Evolutionary conservation across 2,888 invertebrate species (phyloP).

Genomic region (Linnaemya vulpina): DNA sequence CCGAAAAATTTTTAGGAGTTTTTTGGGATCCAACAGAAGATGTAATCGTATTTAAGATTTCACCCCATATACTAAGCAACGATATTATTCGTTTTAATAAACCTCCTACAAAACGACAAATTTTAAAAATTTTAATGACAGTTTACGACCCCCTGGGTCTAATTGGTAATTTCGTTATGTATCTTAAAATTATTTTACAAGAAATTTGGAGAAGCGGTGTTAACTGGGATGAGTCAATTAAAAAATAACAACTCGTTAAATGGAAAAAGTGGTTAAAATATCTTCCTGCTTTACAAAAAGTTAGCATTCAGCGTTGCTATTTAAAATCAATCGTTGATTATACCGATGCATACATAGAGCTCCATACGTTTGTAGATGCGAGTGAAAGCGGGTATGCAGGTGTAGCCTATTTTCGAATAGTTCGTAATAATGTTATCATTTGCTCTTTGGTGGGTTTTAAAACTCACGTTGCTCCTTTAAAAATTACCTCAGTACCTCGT

Average conservation of each 20-base stretch:
- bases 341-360: constrained; percentile 32
- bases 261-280: constrained; percentile 72
- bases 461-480: constrained; percentile 16
- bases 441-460: constrained; percentile 40
- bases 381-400: constrained; percentile 57
- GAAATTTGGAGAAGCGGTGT: constrained; percentile 45
- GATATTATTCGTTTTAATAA: constrained; percentile 45
- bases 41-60: constrained; percentile 44
- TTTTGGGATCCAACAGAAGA: constrained; percentile 57
- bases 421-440: constrained; percentile 15
- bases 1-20: constrained; percentile 61
- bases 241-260: constrained; percentile 39
- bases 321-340: constrained; percentile 40
- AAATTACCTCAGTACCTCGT: constrained; percentile 63
- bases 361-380: constrained; percentile 67
- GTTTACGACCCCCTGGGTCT: constrained; percentile 66
- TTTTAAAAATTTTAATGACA: constrained; percentile 60
- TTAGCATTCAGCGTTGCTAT: constrained; percentile 73
- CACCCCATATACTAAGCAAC: constrained; percentile 33
- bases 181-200: constrained; percentile 62
- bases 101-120: constrained; percentile 63
- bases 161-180: constrained; percentile 66
- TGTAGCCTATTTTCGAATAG: constrained; percentile 41
- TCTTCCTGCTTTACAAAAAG: constrained; percentile 68
- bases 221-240: constrained; percentile 59